Conservation (phyloP, 2,113 vertebrate species). For the human (Homo sapiens) region DNA sequence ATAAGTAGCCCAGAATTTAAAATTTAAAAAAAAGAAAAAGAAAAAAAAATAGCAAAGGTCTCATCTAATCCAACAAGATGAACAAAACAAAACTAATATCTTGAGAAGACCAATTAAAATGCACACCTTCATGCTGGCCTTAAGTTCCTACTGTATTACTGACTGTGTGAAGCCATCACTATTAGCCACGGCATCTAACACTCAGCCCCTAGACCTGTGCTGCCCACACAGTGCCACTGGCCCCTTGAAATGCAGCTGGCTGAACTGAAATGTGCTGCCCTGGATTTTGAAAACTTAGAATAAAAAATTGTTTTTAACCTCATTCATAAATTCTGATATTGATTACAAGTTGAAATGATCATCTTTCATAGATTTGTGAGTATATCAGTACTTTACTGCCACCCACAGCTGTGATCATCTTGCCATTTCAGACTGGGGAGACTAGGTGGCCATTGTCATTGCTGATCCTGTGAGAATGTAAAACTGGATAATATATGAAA, state of each 20-base stretch:
- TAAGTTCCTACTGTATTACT: not conserved
- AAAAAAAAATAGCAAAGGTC: not conserved
- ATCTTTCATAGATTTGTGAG: not conserved
- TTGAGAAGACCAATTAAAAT: not conserved
- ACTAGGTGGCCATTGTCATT: too few species aligned
- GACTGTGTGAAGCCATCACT: not conserved
- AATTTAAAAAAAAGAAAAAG: too few species aligned
- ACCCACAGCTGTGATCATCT: too few species aligned
- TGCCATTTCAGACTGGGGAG: too few species aligned
- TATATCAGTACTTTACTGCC: too few species aligned
- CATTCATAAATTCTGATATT: not conserved
- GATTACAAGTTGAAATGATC: not conserved
- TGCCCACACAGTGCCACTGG: not conserved
- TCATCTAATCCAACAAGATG: not conserved
- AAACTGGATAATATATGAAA: too few species aligned
- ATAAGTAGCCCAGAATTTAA: too few species aligned
- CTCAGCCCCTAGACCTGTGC: accelerated
- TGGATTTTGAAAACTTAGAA: not conserved
- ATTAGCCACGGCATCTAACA: not conserved
- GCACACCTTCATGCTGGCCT: not conserved
- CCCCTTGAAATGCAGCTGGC: not conserved
- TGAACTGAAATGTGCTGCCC: too few species aligned
- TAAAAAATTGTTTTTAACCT: not conserved
- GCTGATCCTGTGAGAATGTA: too few species aligned
- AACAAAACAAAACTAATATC: not conserved